A percentile compares a stretch with the other conserved stretches of the same genome.
phyloP scores from a whole-genome alignment of 1,140 invertebrate species.

The Anthonomus grandis region DNA sequence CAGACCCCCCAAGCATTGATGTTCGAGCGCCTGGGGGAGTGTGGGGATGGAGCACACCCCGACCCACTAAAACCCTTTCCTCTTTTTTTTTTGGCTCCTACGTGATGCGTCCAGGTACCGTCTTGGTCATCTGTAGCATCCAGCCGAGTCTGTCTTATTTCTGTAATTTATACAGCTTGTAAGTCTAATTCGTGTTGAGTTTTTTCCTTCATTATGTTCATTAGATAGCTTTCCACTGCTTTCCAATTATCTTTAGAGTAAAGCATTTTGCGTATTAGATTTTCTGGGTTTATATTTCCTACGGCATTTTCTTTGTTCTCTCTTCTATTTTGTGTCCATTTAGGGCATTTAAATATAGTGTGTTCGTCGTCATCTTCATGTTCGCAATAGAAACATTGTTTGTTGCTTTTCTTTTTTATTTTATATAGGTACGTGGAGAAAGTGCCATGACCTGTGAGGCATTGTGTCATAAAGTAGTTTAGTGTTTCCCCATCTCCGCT shows the following conservation, averaged over 20 bases:
- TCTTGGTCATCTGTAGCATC: too few relatives aligned
- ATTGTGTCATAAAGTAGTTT: constrained; percentile 22
- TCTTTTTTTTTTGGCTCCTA: too few relatives aligned
- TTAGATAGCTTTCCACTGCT: not conserved
- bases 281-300: not conserved
- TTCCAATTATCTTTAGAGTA: not conserved
- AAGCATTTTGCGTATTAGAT: not conserved
- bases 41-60: too few relatives aligned
- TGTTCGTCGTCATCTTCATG: not conserved
- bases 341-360: not conserved
- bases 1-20: too few relatives aligned
- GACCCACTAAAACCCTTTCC: too few relatives aligned
- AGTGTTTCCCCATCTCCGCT: not conserved
- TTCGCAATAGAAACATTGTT: not conserved
- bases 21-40: too few relatives aligned
- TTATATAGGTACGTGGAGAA: constrained; percentile 10
- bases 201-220: not conserved
- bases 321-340: not conserved
- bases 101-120: too few relatives aligned
- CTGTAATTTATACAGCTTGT: too few relatives aligned
- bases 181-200: not conserved
- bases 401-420: not conserved
- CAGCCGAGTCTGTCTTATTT: too few relatives aligned
- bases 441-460: constrained; percentile 20
- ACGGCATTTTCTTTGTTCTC: not conserved